Evolutionary conservation across 2,888 invertebrate species (phyloP).

Genomic region (Steromphala cineraria): DNA sequence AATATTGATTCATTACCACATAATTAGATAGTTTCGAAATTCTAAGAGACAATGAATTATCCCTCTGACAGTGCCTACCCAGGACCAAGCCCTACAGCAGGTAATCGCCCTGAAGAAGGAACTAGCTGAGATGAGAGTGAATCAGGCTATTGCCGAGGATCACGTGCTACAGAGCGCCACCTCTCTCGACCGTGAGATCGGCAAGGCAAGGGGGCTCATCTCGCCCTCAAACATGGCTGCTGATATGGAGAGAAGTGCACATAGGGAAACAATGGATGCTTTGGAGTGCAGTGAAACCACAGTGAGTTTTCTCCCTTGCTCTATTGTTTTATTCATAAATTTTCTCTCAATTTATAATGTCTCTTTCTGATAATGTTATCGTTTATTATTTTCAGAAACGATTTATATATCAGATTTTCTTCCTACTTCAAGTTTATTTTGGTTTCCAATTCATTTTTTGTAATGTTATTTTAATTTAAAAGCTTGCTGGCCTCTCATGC

Average conservation of each 20-base stretch:
- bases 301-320: conserved; percentile 46
- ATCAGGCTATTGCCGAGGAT: conserved; percentile 65
- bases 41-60: neutral
- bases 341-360: no score
- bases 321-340: no score
- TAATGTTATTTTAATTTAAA: no score
- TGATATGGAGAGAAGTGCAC: conserved; percentile 72
- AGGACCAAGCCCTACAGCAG: conserved; percentile 74
- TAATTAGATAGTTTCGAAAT: neutral
- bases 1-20: no score
- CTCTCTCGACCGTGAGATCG: conserved; percentile 63
- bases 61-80: conserved; percentile 63
- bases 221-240: conserved; percentile 60
- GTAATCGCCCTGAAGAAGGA: conserved; percentile 74
- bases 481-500: no score
- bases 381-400: no score
- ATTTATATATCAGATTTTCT: no score
- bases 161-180: conserved; percentile 50
- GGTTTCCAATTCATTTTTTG: no score
- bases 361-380: no score
- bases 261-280: conserved; percentile 72
- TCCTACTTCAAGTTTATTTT: no score
- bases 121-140: conserved; percentile 72
- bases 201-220: conserved; percentile 62
- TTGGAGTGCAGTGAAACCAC: conserved; percentile 72